Conservation (phyloP, 2,888 invertebrate genomes). For the Elegia similella region DNA sequence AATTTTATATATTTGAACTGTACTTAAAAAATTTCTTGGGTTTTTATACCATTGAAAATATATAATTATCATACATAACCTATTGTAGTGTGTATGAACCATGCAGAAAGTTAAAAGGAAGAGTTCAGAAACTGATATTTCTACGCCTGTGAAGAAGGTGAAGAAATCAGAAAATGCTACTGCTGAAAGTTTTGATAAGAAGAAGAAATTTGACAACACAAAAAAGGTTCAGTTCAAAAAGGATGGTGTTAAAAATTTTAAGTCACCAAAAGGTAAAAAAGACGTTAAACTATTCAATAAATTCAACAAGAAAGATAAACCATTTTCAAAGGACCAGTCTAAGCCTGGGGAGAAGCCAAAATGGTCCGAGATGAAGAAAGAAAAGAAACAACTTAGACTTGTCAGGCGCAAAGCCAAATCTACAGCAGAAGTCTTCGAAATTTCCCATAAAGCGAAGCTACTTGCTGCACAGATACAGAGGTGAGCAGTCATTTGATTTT, state of each 20-base stretch:
- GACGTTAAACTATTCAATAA: slow-evolving; percentile 38
- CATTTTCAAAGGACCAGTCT: slow-evolving; percentile 6
- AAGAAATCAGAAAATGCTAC: slow-evolving; percentile 28
- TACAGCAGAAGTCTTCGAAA: slow-evolving; percentile 67
- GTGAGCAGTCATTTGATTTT: slow-evolving; percentile 32
- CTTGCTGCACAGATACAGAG: slow-evolving; percentile 71
- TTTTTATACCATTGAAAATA: background rate
- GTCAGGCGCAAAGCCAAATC: slow-evolving; percentile 84
- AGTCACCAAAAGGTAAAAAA: slow-evolving; percentile 14
- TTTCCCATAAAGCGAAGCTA: slow-evolving; percentile 70
- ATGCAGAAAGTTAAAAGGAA: slow-evolving; percentile 72
- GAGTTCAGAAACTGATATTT: slow-evolving; percentile 38
- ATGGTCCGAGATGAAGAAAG: slow-evolving; percentile 88
- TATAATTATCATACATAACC: slow-evolving; percentile 3
- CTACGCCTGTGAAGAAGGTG: slow-evolving; percentile 50
- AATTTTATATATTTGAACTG: no score
- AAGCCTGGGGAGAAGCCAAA: slow-evolving; percentile 74
- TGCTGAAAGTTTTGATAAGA: slow-evolving; percentile 29
- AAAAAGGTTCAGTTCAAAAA: slow-evolving; percentile 28
- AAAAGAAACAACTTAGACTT: slow-evolving; percentile 86
- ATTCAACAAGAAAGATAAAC: slow-evolving; percentile 20
- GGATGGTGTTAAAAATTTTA: slow-evolving; percentile 21
- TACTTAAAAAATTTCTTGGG: no score
- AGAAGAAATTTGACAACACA: slow-evolving; percentile 8
- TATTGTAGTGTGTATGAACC: slow-evolving; percentile 20